Base-by-base conservation (phyloP, 2,113 vertebrate species). In the Castor canadensis region DNA sequence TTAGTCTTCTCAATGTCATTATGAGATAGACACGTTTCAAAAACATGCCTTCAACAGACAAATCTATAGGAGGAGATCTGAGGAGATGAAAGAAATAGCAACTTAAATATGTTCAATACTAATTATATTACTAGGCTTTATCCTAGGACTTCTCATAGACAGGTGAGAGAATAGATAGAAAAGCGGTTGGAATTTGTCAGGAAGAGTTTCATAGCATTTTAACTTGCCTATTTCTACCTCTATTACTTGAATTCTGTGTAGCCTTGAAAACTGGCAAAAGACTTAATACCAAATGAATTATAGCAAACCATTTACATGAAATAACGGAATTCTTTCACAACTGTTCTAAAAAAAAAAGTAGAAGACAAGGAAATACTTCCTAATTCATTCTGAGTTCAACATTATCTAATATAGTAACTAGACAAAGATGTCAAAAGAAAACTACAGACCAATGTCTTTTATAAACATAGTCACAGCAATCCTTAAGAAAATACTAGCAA, bases 301-400 rank as follows among this genome's bases (percentile, higher is more conserved):
- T 76, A 92, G 1, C 24, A 73, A 91, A 91, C 24, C 62, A 79
- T 92, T 77, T 85, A 69, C 90, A 52, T n/a, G 15, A 84, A 87
- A 54, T 54, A 72, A 45, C 13, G 91, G 3, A 94, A 86, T 85
- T 82, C 26, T 15, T 91, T 94, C 19, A 62, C 9, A 85, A 73
- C 20, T 32, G 43, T 64, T 52, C 40, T 30, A 22, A 9, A 67
- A 82, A 43, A 40, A 43, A 49, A 75, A 38, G n/a, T 22, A 40
- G 3, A 38, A 90, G 6, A 76, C 13, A 60, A 91, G 19, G 28
- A 47, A 81, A 32, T 91, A 90, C 3, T 83, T 94, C 17, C 28
- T 40, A 95, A 54, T 0, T 96, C 16, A 82, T 66, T 88, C 11
- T 22, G 60, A 82, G 26, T 5, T 35, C 35, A 75, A 32, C 58